These are phyloP conservation scores for Actias luna DNA, from an alignment of 2,888 invertebrate species.

Conservation along the genomic window DNA sequence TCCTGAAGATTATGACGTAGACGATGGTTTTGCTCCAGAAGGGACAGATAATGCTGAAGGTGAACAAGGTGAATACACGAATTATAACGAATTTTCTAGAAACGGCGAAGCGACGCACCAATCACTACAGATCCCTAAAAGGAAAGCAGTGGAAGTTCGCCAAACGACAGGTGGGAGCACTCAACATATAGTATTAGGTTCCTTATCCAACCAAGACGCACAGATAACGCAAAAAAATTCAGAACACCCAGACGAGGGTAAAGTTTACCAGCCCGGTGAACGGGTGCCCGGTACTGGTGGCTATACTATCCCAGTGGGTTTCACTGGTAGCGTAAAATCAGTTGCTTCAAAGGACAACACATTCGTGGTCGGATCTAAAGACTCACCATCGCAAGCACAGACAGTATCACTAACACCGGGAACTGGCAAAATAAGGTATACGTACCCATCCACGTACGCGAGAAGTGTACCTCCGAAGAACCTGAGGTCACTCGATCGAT, in stretches of 20 bases:
- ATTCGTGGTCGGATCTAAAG: slow-evolving; percentile 79
- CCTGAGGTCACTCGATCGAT: slow-evolving; percentile 57
- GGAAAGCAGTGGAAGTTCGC: slow-evolving; percentile 64
- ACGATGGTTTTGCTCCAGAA: slow-evolving; percentile 62
- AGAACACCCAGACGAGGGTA: slow-evolving; percentile 77
- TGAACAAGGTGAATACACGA: slow-evolving; percentile 81
- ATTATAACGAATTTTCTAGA: slow-evolving; percentile 81
- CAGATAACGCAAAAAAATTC: slow-evolving; percentile 83
- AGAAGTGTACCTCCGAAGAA: slow-evolving; percentile 60
- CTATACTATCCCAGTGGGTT: slow-evolving; percentile 85
- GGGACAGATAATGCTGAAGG: slow-evolving; percentile 67
- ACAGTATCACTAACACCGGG: slow-evolving; percentile 81
- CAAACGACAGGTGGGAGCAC: slow-evolving; percentile 79
- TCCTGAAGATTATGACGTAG: slow-evolving; percentile 69
- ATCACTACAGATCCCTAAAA: slow-evolving; percentile 53
- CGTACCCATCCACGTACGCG: slow-evolving; percentile 48
- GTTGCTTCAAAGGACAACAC: slow-evolving; percentile 83
- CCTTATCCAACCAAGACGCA: slow-evolving; percentile 81
- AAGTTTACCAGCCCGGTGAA: slow-evolving; percentile 84
- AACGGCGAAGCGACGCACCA: slow-evolving; percentile 59
- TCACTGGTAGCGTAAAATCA: slow-evolving; percentile 85
- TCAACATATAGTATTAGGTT: slow-evolving; percentile 84
- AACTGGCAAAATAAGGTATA: slow-evolving; percentile 67
- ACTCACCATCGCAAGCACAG: slow-evolving; percentile 85
- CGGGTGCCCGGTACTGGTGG: slow-evolving; percentile 85